Evolutionary conservation across 2,797 vertebrate genomes (phyloP).

Genomic region (Morelia viridis): DNA sequence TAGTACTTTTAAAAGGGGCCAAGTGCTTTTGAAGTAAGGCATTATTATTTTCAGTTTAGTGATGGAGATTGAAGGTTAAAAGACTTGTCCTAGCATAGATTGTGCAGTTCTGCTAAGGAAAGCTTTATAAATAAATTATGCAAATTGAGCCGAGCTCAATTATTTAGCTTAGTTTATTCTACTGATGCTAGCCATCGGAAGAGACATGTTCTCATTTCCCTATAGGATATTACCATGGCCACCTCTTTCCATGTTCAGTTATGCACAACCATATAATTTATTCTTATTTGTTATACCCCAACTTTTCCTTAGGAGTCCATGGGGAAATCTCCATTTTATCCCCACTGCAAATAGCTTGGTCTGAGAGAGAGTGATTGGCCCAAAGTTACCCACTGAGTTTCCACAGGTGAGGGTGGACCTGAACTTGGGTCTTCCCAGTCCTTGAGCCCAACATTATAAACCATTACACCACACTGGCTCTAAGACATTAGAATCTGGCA

Average conservation of each 20-base stretch:
- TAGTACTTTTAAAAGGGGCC: neutral
- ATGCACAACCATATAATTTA: neutral
- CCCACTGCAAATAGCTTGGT: neutral
- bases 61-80: neutral
- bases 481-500: neutral
- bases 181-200: neutral
- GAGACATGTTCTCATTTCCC: neutral
- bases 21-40: constrained; percentile 2
- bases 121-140: constrained; percentile 5
- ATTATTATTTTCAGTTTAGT: constrained; percentile 8
- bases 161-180: constrained; percentile 18
- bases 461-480: neutral
- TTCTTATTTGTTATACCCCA: neutral
- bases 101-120: neutral
- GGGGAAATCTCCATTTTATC: neutral
- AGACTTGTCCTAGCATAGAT: neutral
- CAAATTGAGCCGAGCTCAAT: neutral
- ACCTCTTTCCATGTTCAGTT: neutral
- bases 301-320: neutral
- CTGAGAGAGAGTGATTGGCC: neutral
- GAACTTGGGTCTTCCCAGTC: neutral
- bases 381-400: neutral
- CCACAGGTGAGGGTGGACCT: neutral
- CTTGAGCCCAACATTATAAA: neutral
- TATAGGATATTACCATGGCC: neutral